Base-by-base conservation (phyloP, 23 tunicate species). In the Ciona savignyi region DNA sequence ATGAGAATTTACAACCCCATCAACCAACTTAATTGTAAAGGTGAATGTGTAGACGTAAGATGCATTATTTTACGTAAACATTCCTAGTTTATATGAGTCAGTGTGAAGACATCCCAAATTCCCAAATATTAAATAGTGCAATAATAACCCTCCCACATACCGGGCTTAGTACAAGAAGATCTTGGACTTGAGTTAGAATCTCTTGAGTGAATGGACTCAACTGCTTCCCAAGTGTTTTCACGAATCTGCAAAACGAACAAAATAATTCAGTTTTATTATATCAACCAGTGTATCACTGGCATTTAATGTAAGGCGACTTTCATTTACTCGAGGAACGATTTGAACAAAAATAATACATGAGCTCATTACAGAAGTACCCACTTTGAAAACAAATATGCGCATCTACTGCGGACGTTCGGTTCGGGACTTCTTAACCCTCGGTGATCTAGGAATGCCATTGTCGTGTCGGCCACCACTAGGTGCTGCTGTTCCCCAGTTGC, bases 301-400 rank as follows among this genome's bases (percentile, higher is more conserved):
- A n/a, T n/a, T n/a, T n/a, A n/a, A n/a, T n/a, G n/a, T n/a, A n/a
- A n/a, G n/a, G n/a, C n/a, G n/a, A n/a, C n/a, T n/a, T n/a, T n/a
- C n/a, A n/a, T n/a, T n/a, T n/a, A n/a, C n/a, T n/a, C n/a, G n/a
- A n/a, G n/a, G n/a, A n/a, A n/a, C n/a, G n/a, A n/a, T n/a, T n/a
- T n/a, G n/a, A n/a, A n/a, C n/a, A n/a, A n/a, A n/a, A n/a, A n/a
- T n/a, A n/a, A n/a, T n/a, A n/a, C n/a, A n/a, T n/a, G n/a, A n/a
- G n/a, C n/a, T n/a, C n/a, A n/a, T n/a, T n/a, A n/a, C n/a, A n/a
- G n/a, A n/a, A n/a, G n/a, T 23, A 32, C 89, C 0, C 0, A 85
- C 91, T 84, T 77, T 34, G 99, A 95, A 35, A 95, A 84, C 34
- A 88, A 71, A 75, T 88, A 88, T 23, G 96, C 87, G 68, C 93